These are phyloP conservation scores for Camponotus floridanus DNA, from an alignment of 1,140 invertebrate genomes.

Conservation along the genomic window DNA sequence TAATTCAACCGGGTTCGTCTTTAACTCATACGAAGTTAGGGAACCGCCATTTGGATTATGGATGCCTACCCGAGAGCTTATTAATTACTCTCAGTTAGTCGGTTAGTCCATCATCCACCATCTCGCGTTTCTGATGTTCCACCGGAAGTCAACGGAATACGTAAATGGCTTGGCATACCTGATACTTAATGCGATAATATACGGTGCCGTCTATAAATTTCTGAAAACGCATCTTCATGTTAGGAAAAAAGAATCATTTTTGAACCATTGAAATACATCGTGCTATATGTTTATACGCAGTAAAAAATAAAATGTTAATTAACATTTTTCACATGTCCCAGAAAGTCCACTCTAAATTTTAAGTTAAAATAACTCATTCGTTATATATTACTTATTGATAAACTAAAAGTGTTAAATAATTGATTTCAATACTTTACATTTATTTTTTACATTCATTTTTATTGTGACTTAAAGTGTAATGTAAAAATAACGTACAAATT, in stretches of 20 bases:
- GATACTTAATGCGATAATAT: constrained; percentile 30
- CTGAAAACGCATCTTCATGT: not conserved
- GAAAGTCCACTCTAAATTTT: too few relatives aligned
- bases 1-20: constrained; percentile 72
- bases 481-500: too few relatives aligned
- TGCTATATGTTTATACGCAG: not conserved
- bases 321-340: too few relatives aligned
- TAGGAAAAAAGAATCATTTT: not conserved
- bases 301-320: too few relatives aligned
- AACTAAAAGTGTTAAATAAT: too few relatives aligned
- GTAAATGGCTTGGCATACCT: constrained; percentile 4
- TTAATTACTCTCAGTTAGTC: constrained; percentile 67
- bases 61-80: constrained; percentile 62
- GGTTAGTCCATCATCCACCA: constrained; percentile 59
- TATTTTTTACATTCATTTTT: too few relatives aligned
- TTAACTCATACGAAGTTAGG: constrained; percentile 64
- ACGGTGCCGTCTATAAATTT: not conserved
- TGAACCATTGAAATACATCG: not conserved
- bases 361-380: too few relatives aligned
- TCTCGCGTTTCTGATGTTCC: constrained; percentile 60
- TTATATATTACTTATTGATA: too few relatives aligned
- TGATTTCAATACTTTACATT: too few relatives aligned
- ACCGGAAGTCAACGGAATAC: constrained; percentile 58
- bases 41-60: constrained; percentile 67
- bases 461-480: too few relatives aligned